Base-by-base conservation (phyloP, 1,140 invertebrate species). In the Cheumatopsyche charites region DNA sequence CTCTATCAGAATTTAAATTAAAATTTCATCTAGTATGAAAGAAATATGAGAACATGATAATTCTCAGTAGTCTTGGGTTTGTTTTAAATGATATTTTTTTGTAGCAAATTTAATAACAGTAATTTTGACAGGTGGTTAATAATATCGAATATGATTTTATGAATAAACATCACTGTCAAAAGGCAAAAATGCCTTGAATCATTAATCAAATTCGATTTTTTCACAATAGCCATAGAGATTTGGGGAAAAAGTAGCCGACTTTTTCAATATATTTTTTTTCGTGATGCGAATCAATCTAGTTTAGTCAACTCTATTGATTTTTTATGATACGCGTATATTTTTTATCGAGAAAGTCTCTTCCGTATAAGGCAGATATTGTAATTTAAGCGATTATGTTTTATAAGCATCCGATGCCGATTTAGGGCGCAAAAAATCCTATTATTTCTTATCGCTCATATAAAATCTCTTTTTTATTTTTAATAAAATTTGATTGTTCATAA, bases 151-250 rank as follows among this genome's bases (percentile, higher is more conserved):
- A 58, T 58, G 55, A 58, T 58, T 58, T 23, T 23, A 58, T 58
- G 55, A 58, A 58, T 23, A 58, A 58, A 58, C 55, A 58, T 58
- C 55, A 58, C 55, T 26, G 55, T 58, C 55, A 58, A 58, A 25
- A 58, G 11, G 23, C 6, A 58, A 58, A 58, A 58, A 58, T 58
- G 21, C 23, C 4, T 5, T 58, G 55, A 58, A 58, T 58, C 55
- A 58, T 58, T 58, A 58, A 58, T 58, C 55, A 58, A 58, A 25
- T 52, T 52, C 47, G 47, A 25, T 58, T 58, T 26, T 21, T 21
- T 21, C 17, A 5, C 15, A 25, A n/a, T 25, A 23, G 29, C 3
- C 55, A 12, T 26, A 25, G 11, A 36, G 21, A 58, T 23, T 58
- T 58, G 21, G 21, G 55, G 55, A 58, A 25, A 58, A 21, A 13